Conservation (phyloP, 2,113 vertebrate genomes). For the Corydoras sp. region DNA sequence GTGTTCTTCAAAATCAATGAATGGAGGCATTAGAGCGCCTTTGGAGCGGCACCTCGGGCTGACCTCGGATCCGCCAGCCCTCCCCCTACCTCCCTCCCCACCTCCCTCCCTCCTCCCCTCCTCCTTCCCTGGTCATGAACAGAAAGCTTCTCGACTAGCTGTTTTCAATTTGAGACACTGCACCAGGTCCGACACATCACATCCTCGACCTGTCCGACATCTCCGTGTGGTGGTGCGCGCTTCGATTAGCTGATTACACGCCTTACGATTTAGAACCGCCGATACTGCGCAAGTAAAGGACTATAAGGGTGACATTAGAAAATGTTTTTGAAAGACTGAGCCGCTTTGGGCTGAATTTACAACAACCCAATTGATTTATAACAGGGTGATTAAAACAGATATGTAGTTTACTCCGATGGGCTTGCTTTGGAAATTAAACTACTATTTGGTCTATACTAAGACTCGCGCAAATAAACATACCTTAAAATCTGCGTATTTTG, state of each 20-base stretch:
- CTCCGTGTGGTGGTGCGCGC: conserved; percentile 35
- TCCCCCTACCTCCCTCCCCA: conserved; percentile 20
- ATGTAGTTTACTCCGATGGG: no score
- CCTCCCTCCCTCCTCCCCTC: conserved; percentile 26
- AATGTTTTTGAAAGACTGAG: no score
- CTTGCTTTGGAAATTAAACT: no score
- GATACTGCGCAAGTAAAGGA: conserved; percentile 14
- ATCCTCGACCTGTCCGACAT: conserved; percentile 37
- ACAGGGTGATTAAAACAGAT: no score
- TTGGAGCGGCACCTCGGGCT: conserved; percentile 61
- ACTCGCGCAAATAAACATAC: no score
- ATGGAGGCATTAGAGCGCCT: conserved; percentile 64
- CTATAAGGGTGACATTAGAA: no score
- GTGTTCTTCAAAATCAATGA: conserved; percentile 77
- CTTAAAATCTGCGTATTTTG: no score
- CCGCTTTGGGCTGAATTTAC: no score
- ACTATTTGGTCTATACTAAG: no score
- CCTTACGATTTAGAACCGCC: conserved; percentile 11
- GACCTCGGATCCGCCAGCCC: conserved; percentile 53
- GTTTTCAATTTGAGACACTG: conserved; percentile 49
- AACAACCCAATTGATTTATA: no score
- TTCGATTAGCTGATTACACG: conserved; percentile 15
- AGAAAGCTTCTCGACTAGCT: conserved; percentile 44
- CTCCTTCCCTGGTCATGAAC: conserved; percentile 43
- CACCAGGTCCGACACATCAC: conserved; percentile 45